Base-by-base conservation (phyloP, 2,888 invertebrate genomes). In the Drosophila cyrtoloma region DNA sequence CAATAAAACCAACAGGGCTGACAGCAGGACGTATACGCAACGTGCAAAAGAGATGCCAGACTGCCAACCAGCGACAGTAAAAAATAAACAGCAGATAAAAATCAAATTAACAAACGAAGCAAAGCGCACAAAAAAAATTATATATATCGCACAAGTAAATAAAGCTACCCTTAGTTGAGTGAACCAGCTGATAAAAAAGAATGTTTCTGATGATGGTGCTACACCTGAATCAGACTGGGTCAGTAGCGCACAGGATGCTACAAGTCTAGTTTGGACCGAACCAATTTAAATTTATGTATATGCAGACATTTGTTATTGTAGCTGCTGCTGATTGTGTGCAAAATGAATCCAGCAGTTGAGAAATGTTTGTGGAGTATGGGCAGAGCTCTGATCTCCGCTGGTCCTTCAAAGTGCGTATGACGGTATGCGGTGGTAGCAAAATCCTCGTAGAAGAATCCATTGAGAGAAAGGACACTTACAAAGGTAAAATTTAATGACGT, bases 281-380 rank as follows among this genome's bases (percentile, higher is more conserved):
- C 86, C 87, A 87, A 89, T 87, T 89, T 87, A 87, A 89, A 84
- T 87, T 89, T 86, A 76, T 78, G 78, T 78, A 67, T 75, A 78
- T 79, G 68, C 71, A 75, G 78, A 75, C 81, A 79, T 85, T 86
- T 77, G 75, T 74, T 72, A 71, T 71, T 66, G 66, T 22, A 32
- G 60, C 62, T 70, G 64, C 60, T 73, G 67, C 87, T 87, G 85
- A 82, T 87, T 87, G 81, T 77, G 75, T 81, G 75, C 57, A 61
- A 84, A 87, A 85, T 77, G 82, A 85, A 84, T 81, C 78, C 83
- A 68, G 75, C 67, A 59, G 70, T 65, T 79, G 75, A 77, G 75
- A 79, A 81, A 87, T 79, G 66, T 32, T 47, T 51, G 64, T 50
- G 53, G 47, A 47, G 51, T 57, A 58, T 22, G 39, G 58, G n/a